Evolutionary conservation across 2,797 vertebrate genomes (phyloP).

Genomic region (Onychomys torridus): DNA sequence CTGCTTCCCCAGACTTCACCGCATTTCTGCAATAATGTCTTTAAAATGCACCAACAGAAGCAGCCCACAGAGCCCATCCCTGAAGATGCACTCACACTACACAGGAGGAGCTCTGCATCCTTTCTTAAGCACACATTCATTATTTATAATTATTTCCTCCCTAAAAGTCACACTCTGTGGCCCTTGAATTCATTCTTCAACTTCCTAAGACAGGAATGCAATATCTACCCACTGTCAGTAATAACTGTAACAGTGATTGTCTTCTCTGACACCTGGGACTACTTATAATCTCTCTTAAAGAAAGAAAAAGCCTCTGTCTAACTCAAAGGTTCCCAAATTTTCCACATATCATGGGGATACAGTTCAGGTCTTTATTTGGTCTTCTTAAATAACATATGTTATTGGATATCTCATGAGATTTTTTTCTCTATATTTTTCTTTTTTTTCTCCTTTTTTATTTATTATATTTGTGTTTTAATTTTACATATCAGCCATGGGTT

Average conservation of each 20-base stretch:
- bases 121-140: background rate
- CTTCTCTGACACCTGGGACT: background rate
- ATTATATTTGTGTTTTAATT: too few relatives aligned
- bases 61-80: background rate
- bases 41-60: background rate
- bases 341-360: background rate
- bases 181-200: background rate
- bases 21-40: background rate
- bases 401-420: background rate
- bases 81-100: too few relatives aligned
- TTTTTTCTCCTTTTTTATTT: too few relatives aligned
- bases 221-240: too few relatives aligned
- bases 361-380: background rate
- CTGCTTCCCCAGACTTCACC: background rate
- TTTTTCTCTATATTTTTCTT: background rate
- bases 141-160: background rate
- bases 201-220: background rate
- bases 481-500: too few relatives aligned
- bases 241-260: background rate
- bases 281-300: background rate
- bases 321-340: background rate
- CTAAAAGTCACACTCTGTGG: too few relatives aligned
- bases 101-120: background rate
- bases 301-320: background rate
- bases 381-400: background rate